Percentiles rank a stretch among this genome's conserved stretches.
Conservation (phyloP, 2,888 invertebrate genomes). For the Onthophagus sagittarius region DNA sequence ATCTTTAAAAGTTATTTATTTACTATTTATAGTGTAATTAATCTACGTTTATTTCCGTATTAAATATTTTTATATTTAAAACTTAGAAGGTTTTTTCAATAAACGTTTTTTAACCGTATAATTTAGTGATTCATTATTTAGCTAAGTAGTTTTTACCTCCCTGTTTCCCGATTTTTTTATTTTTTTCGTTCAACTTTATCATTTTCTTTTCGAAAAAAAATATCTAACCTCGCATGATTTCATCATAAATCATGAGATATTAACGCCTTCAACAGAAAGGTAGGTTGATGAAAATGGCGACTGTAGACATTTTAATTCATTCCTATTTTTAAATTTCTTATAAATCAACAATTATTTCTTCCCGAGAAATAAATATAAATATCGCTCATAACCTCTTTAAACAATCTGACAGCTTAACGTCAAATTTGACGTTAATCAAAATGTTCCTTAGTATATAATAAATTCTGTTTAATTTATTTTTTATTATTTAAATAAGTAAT, state of each 20-base stretch:
- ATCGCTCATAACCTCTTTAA: no score
- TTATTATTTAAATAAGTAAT: no score
- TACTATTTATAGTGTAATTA: neutral
- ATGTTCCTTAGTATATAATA: no score
- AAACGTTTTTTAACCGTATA: constrained; percentile 25
- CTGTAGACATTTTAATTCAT: neutral
- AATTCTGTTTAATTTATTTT: no score
- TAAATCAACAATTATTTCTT: no score
- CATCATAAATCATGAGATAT: constrained; percentile 1
- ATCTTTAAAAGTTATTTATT: neutral
- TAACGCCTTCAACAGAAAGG: constrained; percentile 9
- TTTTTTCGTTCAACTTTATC: constrained; percentile 6
- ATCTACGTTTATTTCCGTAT: neutral
- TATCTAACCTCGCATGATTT: neutral
- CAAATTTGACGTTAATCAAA: no score
- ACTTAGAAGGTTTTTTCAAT: constrained; percentile 18
- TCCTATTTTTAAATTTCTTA: neutral
- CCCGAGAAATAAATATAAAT: no score
- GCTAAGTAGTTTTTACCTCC: constrained; percentile 10
- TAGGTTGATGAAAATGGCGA: constrained; percentile 12
- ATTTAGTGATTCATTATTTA: constrained; percentile 27
- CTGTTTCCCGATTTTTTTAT: constrained; percentile 1
- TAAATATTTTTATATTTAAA: constrained; percentile 9
- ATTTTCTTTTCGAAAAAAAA: constrained; percentile 3
- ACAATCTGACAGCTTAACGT: no score